Evolutionary conservation across 2,113 vertebrate genomes (phyloP).

Genomic region (Trogon melanurus): DNA sequence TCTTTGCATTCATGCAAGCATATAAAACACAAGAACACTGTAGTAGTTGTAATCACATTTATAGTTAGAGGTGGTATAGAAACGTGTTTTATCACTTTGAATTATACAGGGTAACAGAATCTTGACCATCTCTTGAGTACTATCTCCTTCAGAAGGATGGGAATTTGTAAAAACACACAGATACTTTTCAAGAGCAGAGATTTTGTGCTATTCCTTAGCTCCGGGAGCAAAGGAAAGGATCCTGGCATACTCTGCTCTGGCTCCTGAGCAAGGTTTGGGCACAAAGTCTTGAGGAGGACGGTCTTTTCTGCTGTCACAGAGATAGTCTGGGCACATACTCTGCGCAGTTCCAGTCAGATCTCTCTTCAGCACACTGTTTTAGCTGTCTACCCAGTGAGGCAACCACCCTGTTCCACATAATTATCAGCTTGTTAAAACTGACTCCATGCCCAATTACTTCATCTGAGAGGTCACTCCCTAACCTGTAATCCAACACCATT

Average conservation of each 20-base stretch:
- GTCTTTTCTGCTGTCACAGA: background rate
- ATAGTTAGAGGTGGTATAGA: background rate
- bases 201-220: background rate
- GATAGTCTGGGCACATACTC: background rate
- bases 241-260: rapidly evolving
- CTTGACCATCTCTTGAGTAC: background rate
- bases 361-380: background rate
- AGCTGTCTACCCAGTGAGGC: background rate
- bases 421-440: slow-evolving; percentile 24
- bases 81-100: background rate
- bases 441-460: background rate
- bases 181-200: rapidly evolving
- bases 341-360: rapidly evolving
- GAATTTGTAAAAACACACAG: background rate
- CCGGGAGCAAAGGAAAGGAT: background rate
- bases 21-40: background rate
- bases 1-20: background rate
- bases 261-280: background rate
- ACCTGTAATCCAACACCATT: background rate
- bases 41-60: background rate
- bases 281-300: background rate
- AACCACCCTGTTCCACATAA: background rate
- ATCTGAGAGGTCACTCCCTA: slow-evolving; percentile 14
- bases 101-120: background rate
- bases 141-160: background rate